These are phyloP conservation scores for Calosoma granatense DNA, from an alignment of 1,140 invertebrate genomes.

Conservation along the genomic window DNA sequence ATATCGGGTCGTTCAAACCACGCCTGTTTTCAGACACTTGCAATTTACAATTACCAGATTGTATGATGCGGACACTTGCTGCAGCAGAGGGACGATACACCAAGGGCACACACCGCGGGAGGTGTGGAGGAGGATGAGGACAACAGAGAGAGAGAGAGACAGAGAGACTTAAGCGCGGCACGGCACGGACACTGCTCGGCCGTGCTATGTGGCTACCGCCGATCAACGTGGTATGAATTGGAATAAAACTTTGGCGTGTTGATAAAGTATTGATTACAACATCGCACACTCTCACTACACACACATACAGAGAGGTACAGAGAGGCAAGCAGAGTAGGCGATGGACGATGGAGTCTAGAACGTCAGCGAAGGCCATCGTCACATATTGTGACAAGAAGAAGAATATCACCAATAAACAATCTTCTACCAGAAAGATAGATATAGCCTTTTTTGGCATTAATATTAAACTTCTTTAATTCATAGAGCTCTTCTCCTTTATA, in stretches of 20 bases:
- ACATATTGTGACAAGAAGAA: too few species aligned
- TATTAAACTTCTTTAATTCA: not conserved
- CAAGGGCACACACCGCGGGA: not conserved
- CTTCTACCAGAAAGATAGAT: too few species aligned
- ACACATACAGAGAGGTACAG: not conserved
- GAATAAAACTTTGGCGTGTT: slow-evolving; percentile 5
- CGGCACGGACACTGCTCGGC: not conserved
- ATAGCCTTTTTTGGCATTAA: too few species aligned
- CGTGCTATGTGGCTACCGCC: not conserved
- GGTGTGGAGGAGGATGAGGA: too few species aligned
- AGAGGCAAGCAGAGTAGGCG: not conserved
- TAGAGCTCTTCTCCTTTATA: not conserved
- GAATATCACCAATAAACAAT: too few species aligned
- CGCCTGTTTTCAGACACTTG: slow-evolving; percentile 3
- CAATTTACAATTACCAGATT: slow-evolving; percentile 9
- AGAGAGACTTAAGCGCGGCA: not conserved
- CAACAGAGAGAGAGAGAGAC: too few species aligned
- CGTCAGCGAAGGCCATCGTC: too few species aligned
- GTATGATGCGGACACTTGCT: not conserved
- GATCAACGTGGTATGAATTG: not conserved
- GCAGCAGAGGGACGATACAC: not conserved
- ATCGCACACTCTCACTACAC: not conserved
- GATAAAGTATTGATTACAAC: slow-evolving; percentile 8
- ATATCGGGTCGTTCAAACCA: not conserved
- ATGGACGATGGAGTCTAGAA: too few species aligned